Base-by-base conservation (phyloP, 2,113 vertebrate species). In the Sinocyclocheilus grahami region DNA sequence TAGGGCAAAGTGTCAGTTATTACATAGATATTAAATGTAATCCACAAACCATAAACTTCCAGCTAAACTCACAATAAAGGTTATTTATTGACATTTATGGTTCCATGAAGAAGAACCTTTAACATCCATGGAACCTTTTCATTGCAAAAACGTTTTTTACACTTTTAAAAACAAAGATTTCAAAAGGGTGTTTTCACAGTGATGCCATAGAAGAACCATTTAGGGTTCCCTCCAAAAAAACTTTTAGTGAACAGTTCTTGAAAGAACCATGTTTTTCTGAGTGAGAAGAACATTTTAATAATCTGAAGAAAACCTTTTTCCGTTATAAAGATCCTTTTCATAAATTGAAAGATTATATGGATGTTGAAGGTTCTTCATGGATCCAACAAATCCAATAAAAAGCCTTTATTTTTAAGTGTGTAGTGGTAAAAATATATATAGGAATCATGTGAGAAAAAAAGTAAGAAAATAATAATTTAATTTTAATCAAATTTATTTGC, bases 1-100 rank as follows among this genome's bases (percentile, higher is more conserved):
- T 4, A 82, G 46, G 16, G 33, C 78, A 80, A 37, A 24, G 22
- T n/a, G 33, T 80, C 20, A 33, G 80, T 51, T 72, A 39, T 71
- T 74, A 72, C 37, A 71, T 22, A 39, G 48, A 55, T 33, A 83
- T 83, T 74, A 60, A 58, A 55, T 20, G 39, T 67, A 67, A 67
- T 30, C 67, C 79, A 51, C 46, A 82, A 67, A 18, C 24, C 13
- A 82, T 27, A 48, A 27, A 60, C 10, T n/a, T 20, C 78, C 18
- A 80, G 67, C 30, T 10, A 71, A 33, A 39, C 33, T 72, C 33
- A 39, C 18, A 39, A 72, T 22, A 22, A 37, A 39, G 18, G 1
- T 72, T 39, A 0, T 20, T 39, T 39, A 11, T 39, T 39, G 18
- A 9, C 33, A 72, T 72, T 20, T 39, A 11, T 39, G 69, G 33